Base-by-base conservation (phyloP, 2,888 invertebrate genomes). In the Yponomeuta evonymella region DNA sequence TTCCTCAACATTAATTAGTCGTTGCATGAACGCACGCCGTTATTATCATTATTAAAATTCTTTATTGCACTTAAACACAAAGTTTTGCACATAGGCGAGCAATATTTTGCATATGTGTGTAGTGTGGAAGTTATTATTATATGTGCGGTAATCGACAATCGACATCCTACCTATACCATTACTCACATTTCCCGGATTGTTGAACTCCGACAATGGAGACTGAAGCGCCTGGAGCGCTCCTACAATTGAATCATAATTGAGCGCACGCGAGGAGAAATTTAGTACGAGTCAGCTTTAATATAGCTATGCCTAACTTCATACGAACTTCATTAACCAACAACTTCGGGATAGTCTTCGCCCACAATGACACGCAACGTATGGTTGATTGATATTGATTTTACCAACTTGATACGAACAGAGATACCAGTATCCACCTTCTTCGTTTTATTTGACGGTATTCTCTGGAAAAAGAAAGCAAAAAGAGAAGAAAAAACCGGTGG, bases 241-340 rank as follows among this genome's bases (percentile, higher is more conserved):
- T 73, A 74, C 76, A 79, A 77, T 76, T 76, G 75, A 77, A 78
- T 78, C 72, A 73, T 76, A 79, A 75, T 77, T 76, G 77, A 75
- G 75, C 74, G 73, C 72, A 75, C 72, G 72, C 73, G 71, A 72
- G 72, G 74, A 73, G 75, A 75, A 76, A 75, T 75, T 71, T 74
- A 76, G 73, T 68, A 70, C 70, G 74, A 75, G 76, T 76, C 74
- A 74, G 74, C 75, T 70, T 70, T 70, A 67, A 48, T 63, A 67
- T 23, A 66, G 63, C 70, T 29, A 30, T 33, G 67, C 70, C 43
- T 51, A 70, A 70, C 70, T 70, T 33, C 43, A 67, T 12, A 23
- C 58, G 58, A 67, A 70, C 58, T 67, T 70, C 70, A 65, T 70
- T 70, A 65, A 70, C 8, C 9, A 43, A 29, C 65, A 70, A 65